Percentiles rank a stretch among this genome's conserved stretches.
Conservation (phyloP, 2,888 invertebrate species). For the Ceraclea dissimilis region DNA sequence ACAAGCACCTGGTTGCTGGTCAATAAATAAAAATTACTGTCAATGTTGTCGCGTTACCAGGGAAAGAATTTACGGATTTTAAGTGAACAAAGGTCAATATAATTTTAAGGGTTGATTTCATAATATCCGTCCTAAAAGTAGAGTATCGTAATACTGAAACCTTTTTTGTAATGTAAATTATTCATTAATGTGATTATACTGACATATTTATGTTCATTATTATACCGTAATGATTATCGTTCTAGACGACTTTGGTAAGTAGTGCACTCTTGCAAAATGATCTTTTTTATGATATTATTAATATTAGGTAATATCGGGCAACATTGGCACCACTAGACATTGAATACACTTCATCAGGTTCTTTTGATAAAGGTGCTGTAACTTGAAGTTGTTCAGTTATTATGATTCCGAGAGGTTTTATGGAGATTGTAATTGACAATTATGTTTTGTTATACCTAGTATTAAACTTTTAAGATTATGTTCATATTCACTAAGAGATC, state of each 20-base stretch:
- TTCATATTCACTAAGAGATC: background rate
- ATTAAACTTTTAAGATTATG: background rate
- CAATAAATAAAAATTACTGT: slow-evolving; percentile 25
- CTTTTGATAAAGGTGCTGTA: no score
- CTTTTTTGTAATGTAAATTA: slow-evolving; percentile 13
- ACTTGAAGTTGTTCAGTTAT: background rate
- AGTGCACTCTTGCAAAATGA: no score
- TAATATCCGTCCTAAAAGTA: slow-evolving; percentile 1
- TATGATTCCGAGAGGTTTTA: background rate
- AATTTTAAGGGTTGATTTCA: slow-evolving; percentile 17
- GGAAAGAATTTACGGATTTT: slow-evolving; percentile 21
- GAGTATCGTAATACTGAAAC: slow-evolving; percentile 1
- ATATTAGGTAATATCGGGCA: no score
- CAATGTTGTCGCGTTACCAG: slow-evolving; percentile 9
- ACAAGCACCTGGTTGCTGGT: slow-evolving; percentile 16
- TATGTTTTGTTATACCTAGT: background rate
- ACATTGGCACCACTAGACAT: no score
- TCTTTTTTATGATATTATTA: no score
- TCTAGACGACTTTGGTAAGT: background rate
- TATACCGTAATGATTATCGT: slow-evolving; percentile 3
- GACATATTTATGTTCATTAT: slow-evolving; percentile 11
- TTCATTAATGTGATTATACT: slow-evolving; percentile 6
- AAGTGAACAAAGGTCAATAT: slow-evolving; percentile 15
- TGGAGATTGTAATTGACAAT: background rate
- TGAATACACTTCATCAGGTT: no score